Evolutionary conservation across 2,888 invertebrate species (phyloP).

Genomic region (Euphydryas editha): DNA sequence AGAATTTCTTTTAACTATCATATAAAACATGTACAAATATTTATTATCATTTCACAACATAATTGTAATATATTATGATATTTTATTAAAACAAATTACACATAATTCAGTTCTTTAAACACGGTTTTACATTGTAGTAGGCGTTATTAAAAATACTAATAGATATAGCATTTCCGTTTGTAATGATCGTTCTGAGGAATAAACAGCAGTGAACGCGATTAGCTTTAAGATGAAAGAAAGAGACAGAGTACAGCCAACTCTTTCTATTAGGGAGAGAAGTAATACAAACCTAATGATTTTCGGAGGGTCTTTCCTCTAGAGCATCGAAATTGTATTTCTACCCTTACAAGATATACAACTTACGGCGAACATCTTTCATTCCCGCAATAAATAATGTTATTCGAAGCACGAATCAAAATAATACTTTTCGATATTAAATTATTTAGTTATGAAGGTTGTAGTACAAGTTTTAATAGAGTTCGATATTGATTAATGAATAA

Average conservation of each 20-base stretch:
- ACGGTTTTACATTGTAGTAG: background rate
- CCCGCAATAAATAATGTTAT: background rate
- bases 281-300: slow-evolving; percentile 23
- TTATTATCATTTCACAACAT: no score
- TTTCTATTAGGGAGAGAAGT: slow-evolving; percentile 23
- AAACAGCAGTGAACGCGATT: background rate
- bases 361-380: slow-evolving; percentile 8
- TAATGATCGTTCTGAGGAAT: background rate
- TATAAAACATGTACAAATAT: background rate
- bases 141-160: no score
- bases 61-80: no score
- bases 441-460: background rate
- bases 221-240: slow-evolving; percentile 11
- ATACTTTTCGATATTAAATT: background rate
- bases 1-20: background rate
- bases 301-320: slow-evolving; percentile 28
- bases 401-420: background rate
- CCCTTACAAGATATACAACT: slow-evolving; percentile 24
- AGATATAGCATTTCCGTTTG: background rate
- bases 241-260: slow-evolving; percentile 15
- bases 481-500: background rate
- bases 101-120: no score
- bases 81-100: no score
- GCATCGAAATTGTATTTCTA: slow-evolving; percentile 21
- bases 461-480: background rate